These are phyloP conservation scores for Pocillopora verrucosa DNA, from an alignment of 64 coral and sea anemone species.

Conservation along the genomic window DNA sequence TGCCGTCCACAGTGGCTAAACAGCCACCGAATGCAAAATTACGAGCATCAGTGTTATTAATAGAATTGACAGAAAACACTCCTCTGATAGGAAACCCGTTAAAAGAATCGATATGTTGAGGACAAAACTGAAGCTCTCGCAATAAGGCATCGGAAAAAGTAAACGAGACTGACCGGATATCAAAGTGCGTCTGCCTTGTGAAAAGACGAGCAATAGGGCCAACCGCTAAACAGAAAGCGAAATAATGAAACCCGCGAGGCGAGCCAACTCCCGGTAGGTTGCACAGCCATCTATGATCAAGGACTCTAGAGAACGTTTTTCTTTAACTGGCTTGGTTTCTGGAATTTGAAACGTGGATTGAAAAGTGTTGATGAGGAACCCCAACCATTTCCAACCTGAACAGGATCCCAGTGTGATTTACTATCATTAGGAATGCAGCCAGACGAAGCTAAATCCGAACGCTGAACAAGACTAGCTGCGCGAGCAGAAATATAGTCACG, in stretches of 20 bases:
- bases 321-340: slow-evolving; percentile 3
- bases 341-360: slow-evolving; percentile 26
- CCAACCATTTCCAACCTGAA: slow-evolving; percentile 39
- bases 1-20: slow-evolving; percentile 22
- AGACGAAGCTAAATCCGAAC: background rate
- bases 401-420: too few relatives aligned
- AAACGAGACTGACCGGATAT: slow-evolving; percentile 32
- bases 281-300: slow-evolving; percentile 7
- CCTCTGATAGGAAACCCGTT: slow-evolving; percentile 9
- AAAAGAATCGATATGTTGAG: slow-evolving; percentile 43
- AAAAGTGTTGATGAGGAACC: slow-evolving; percentile 31
- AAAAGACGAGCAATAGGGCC: too few relatives aligned
- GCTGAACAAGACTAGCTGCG: slow-evolving; percentile 33
- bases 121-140: slow-evolving; percentile 48
- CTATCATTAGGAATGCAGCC: slow-evolving; percentile 20
- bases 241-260: too few relatives aligned
- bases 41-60: slow-evolving; percentile 35
- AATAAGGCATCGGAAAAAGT: slow-evolving; percentile 14
- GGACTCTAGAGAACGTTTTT: slow-evolving; percentile 13
- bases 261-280: slow-evolving; percentile 19
- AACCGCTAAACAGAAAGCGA: too few relatives aligned
- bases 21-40: slow-evolving; percentile 55
- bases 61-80: slow-evolving; percentile 7
- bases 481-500: slow-evolving; percentile 26
- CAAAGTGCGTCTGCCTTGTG: slow-evolving; percentile 30